Evolutionary conservation across 2,888 invertebrate genomes (phyloP).

Genomic region (Panopea generosa): DNA sequence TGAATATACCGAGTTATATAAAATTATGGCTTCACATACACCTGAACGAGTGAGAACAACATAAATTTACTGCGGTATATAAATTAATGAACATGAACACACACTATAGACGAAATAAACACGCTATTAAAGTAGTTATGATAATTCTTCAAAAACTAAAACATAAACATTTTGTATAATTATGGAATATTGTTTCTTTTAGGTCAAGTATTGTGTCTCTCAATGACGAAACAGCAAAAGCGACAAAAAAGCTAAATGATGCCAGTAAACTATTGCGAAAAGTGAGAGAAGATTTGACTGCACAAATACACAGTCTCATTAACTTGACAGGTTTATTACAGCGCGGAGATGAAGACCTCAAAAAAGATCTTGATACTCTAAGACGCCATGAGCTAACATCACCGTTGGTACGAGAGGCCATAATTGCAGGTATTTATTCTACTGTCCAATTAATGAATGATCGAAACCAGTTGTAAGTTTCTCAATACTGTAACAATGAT

Average conservation of each 20-base stretch:
- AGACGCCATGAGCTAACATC: constrained; percentile 64
- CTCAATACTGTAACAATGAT: neutral
- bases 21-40: too few species aligned
- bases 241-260: constrained; percentile 66
- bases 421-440: constrained; percentile 65
- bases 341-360: constrained; percentile 68
- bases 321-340: constrained; percentile 69
- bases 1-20: too few species aligned
- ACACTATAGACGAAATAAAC: too few species aligned
- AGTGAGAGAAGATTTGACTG: constrained; percentile 63
- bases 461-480: neutral
- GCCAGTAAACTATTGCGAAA: constrained; percentile 67
- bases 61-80: too few species aligned
- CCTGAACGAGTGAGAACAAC: too few species aligned
- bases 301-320: constrained; percentile 64
- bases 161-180: too few species aligned
- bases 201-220: constrained; percentile 56
- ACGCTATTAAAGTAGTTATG: too few species aligned
- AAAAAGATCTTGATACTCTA: constrained; percentile 68
- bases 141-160: too few species aligned
- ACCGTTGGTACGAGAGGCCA: constrained; percentile 68
- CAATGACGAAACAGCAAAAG: constrained; percentile 55
- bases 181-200: too few species aligned
- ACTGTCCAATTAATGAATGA: too few species aligned
- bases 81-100: too few species aligned